phyloP scores from a whole-genome alignment of 2,797 vertebrate species.

The Manis javanica region DNA sequence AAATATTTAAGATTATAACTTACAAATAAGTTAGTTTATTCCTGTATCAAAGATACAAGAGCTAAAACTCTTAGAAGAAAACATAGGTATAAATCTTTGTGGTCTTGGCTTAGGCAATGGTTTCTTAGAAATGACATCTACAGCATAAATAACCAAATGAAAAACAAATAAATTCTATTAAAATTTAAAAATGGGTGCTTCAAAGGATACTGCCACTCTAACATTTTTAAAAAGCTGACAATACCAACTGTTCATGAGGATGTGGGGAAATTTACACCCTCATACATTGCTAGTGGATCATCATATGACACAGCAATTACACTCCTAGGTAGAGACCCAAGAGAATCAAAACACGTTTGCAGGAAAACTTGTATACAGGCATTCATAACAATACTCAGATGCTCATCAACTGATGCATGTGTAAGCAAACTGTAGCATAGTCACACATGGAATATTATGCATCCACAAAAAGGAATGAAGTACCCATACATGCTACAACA shows the following conservation, averaged over 20 bases:
- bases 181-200: slow-evolving; percentile 11
- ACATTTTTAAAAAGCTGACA: not conserved
- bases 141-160: not conserved
- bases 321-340: not conserved
- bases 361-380: not conserved
- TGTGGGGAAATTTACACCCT: not conserved
- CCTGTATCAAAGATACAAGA: not conserved
- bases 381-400: not conserved
- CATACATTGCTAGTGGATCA: not conserved
- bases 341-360: not conserved
- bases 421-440: not conserved
- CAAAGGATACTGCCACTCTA: not conserved
- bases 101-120: not conserved
- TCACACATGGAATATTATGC: not conserved
- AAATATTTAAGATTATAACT: not conserved
- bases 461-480: not conserved
- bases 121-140: slow-evolving; percentile 29
- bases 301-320: not conserved
- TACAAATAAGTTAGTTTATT: slow-evolving; percentile 10
- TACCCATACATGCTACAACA: not conserved
- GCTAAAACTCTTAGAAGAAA: slow-evolving; percentile 41
- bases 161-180: slow-evolving; percentile 8
- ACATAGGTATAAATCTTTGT: not conserved
- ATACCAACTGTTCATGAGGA: not conserved
- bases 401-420: not conserved